Evolutionary conservation across 1,140 invertebrate species (phyloP), one percentile per base, ranked within the genome.

Genomic region (Microvelia longipes): DNA sequence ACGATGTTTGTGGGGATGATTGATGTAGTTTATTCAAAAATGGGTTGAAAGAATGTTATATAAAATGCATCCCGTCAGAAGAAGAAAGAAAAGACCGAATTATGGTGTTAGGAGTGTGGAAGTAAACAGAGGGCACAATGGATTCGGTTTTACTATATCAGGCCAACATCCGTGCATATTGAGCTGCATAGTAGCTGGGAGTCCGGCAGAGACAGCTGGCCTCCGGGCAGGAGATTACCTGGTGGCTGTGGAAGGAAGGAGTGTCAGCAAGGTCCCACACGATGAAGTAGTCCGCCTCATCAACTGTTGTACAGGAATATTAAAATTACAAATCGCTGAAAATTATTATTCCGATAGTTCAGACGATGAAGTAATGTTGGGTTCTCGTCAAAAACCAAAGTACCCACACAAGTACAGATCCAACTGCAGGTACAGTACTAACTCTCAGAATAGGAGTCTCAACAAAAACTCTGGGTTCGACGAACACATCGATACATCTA

Each of bases 141-240:
- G 92, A 11, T 95, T 92, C 79, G 93, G 93, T 5, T 95, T 95
- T 76, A 95, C 93, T 15, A 93, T 95, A 73, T 94, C 92, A n/a
- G 93, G 93, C 0, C 92, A 96, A 75, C 90, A 92, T 74, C 93
- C 93, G 0, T 94, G 92, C 78, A 88, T 94, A 73, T 81, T 96
- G 14, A 92, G 91, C 74, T 93, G 90, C 78, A 94, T 94, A 74
- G 91, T 93, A 0, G 81, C 84, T 71, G 88, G 89, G 71, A 93
- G 91, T 75, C 91, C 92, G 1, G 92, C 92, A 0, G 90, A 93
- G 73, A 81, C 83, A 70, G 92, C 92, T 25, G 93, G 93, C 1
- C 81, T 98, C 15, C 85, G 92, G 63, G 88, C 92, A 60, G 94
- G 94, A 0, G 93, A 97, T 78, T 94, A 93, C 76, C 81, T 98